These are phyloP conservation scores for Augochlora pura DNA, from an alignment of 1,140 invertebrate genomes.

Conservation along the genomic window DNA sequence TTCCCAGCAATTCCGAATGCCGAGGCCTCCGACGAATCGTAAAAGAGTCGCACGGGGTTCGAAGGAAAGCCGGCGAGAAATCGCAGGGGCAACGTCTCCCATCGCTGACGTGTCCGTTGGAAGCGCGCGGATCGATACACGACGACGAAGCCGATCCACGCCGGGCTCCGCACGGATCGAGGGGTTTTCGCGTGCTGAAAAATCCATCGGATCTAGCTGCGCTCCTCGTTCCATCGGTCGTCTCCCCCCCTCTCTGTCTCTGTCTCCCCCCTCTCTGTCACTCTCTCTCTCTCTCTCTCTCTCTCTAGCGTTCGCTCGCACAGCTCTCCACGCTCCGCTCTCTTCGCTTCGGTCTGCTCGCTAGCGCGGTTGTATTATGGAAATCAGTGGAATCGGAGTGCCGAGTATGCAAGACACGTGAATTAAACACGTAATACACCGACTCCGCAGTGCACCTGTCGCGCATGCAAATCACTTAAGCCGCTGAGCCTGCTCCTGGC, in stretches of 20 bases:
- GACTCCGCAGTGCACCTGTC: conserved; percentile 68
- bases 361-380: conserved; percentile 55
- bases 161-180: neutral
- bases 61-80: neutral
- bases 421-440: conserved; percentile 74
- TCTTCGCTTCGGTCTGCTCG: too few relatives aligned
- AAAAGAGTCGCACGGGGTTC: neutral
- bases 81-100: neutral
- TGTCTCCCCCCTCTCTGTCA: too few relatives aligned
- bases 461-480: conserved; percentile 72
- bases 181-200: conserved; percentile 49
- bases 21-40: neutral
- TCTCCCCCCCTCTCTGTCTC: too few relatives aligned
- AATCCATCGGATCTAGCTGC: conserved; percentile 46
- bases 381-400: conserved; percentile 61
- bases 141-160: conserved; percentile 1
- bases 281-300: too few relatives aligned
- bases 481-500: conserved; percentile 49
- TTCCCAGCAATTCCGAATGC: too few relatives aligned
- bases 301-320: conserved; percentile 19
- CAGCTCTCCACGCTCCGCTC: too few relatives aligned
- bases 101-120: neutral
- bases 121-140: conserved; percentile 12
- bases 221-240: neutral
- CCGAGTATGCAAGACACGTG: conserved; percentile 70